Conservation (phyloP, 1,140 invertebrate species). For the Ceratitis capitata region DNA sequence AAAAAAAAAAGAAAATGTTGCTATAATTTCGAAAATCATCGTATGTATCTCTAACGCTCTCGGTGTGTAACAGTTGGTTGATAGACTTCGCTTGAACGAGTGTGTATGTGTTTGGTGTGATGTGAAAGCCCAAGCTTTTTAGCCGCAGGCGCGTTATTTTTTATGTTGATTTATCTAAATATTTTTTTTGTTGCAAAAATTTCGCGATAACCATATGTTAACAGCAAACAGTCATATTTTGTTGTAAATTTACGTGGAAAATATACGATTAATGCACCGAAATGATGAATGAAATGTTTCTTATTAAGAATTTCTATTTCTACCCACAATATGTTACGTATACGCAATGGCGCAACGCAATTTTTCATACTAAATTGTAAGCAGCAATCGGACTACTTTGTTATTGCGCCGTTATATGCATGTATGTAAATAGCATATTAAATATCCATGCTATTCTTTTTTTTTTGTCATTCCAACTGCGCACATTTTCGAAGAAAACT, state of each 20-base stretch:
- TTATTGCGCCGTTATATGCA: no score
- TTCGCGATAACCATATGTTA: not conserved
- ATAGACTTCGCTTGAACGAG: not conserved
- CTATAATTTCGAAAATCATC: constrained; percentile 9
- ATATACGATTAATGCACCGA: not conserved
- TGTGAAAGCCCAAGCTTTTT: not conserved
- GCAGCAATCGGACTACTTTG: not conserved
- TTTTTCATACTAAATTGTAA: not conserved
- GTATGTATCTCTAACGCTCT: not conserved
- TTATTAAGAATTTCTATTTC: not conserved
- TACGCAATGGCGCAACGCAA: not conserved
- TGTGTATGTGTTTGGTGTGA: not conserved
- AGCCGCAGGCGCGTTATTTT: not conserved
- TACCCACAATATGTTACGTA: not conserved
- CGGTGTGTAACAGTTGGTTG: constrained; percentile 13
- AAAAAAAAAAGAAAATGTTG: not conserved
- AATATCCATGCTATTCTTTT: not conserved
- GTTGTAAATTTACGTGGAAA: not conserved
- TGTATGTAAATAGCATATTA: not conserved
- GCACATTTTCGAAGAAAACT: not conserved
- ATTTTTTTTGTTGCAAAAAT: not conserved
- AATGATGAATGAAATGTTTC: not conserved
- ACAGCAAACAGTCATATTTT: not conserved
- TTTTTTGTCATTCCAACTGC: not conserved
- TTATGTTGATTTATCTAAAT: no score